A percentile compares a stretch with the other conserved stretches of the same genome.
Evolutionary conservation across 2,113 vertebrate genomes (phyloP).

Genomic region (Electrona antarctica): DNA sequence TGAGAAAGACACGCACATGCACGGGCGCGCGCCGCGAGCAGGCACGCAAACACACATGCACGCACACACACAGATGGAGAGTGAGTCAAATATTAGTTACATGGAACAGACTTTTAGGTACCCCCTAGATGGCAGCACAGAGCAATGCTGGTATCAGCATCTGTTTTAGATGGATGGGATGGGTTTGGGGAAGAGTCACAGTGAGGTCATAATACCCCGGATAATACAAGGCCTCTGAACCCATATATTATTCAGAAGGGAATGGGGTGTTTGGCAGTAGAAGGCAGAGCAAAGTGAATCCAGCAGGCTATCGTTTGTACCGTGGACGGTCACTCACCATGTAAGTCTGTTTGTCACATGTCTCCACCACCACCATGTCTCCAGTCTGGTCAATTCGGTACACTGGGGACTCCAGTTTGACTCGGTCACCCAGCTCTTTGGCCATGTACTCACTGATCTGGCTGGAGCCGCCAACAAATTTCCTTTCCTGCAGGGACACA

Average conservation of each 20-base stretch:
- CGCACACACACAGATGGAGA: neutral
- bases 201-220: neutral
- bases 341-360: conserved; percentile 84
- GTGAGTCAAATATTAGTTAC: neutral
- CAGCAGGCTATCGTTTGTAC: neutral
- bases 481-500: conserved; percentile 91
- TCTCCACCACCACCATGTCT: conserved; percentile 86
- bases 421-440: conserved; percentile 82
- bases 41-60: neutral
- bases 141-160: neutral
- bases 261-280: too few species aligned
- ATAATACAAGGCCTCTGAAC: too few species aligned
- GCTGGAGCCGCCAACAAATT: conserved; percentile 91
- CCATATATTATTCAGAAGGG: too few species aligned
- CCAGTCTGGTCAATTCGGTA: conserved; percentile 84
- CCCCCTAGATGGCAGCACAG: conserved; percentile 51
- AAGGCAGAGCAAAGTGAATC: too few species aligned
- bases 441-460: conserved; percentile 92
- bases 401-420: conserved; percentile 88
- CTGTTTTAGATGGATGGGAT: neutral
- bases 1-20: conserved; percentile 54
- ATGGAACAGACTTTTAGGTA: neutral
- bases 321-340: conserved; percentile 72
- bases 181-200: neutral
- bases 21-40: too few species aligned